Percentiles rank a stretch among this genome's conserved stretches.
Evolutionary conservation across 2,888 invertebrate genomes (phyloP).

Genomic region (Syritta pipiens): DNA sequence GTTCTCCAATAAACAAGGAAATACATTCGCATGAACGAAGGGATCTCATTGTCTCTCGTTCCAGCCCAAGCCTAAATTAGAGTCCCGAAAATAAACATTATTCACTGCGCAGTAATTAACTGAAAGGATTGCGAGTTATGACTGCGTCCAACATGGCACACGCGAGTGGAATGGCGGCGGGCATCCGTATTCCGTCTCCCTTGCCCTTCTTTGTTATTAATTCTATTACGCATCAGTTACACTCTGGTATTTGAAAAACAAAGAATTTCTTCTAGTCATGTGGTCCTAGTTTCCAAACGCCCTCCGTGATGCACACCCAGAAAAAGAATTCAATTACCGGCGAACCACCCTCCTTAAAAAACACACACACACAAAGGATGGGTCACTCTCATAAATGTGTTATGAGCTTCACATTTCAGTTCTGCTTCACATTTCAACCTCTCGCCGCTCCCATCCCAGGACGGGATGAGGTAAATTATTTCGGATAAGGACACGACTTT

Average conservation of each 20-base stretch:
- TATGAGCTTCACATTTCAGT: constrained; percentile 51
- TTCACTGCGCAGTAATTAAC: no score
- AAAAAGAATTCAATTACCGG: constrained; percentile 64
- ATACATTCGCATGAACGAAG: no score
- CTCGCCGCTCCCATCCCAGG: not conserved
- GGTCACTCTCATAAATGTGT: constrained; percentile 42
- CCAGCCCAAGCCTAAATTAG: no score
- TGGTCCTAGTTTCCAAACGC: constrained; percentile 33
- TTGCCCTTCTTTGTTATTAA: constrained; percentile 64
- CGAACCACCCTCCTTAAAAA: constrained; percentile 41
- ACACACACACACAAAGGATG: constrained; percentile 38
- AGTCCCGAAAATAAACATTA: no score
- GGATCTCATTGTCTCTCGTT: no score
- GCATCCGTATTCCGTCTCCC: no score
- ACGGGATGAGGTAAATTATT: constrained; percentile 18
- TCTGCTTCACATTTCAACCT: no score
- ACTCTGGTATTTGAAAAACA: constrained; percentile 62
- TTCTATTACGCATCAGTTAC: constrained; percentile 66
- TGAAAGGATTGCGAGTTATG: no score
- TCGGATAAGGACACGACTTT: constrained; percentile 43
- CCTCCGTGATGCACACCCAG: constrained; percentile 56
- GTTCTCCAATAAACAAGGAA: no score
- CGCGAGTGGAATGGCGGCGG: no score
- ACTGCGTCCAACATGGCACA: no score
- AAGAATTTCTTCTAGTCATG: constrained; percentile 54